Evolutionary conservation across 2,797 vertebrate genomes (phyloP), one percentile per base, ranked within the genome.

Genomic region (Picus viridis): DNA sequence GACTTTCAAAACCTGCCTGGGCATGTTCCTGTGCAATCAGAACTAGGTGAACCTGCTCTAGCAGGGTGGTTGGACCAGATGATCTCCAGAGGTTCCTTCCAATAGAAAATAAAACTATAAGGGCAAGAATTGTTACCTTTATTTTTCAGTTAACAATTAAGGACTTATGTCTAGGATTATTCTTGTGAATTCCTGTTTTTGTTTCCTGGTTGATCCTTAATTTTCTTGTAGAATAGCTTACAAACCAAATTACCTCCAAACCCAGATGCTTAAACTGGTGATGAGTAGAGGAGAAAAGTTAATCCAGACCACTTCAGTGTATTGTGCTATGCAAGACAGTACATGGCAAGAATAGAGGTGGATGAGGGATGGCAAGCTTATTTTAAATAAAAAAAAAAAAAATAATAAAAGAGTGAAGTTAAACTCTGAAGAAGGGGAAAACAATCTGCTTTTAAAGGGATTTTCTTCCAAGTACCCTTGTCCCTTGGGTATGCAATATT

Each of bases 361-460:
- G 29, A 32, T 86, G 29, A 32, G 15, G 27, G 43, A 82, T 83
- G 36, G 29, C 45, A 82, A 82, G 81, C 10, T 67, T 86, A 68
- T 43, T 89, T 89, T 57, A 85, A 87, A 85, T 39, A 11, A 69
- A 30, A 6, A 8, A 4, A 41, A 51, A 4, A 4, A 34, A 23
- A 16, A 10, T 7, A 24, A 8, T 9, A 4, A 4, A 8, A 39
- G 20, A 12, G 12, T 51, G 12, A 72, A 82, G 22, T 80, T 79
- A 65, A 69, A 72, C 18, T 41, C 41, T 47, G 73, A 75, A 87
- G 29, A 75, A 26, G 30, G 65, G 34, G 36, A n/a, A 85, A 89
- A 10, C 77, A 90, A 87, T 94, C 75, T 93, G 36, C 23, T 89
- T 89, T 86, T 87, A 95, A 91, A 83, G 77, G 54, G 61, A 75